A percentile compares a stretch with the other conserved stretches of the same genome.
Conservation (phyloP, 2,113 vertebrate genomes). For the Rhabdornis inornatus region DNA sequence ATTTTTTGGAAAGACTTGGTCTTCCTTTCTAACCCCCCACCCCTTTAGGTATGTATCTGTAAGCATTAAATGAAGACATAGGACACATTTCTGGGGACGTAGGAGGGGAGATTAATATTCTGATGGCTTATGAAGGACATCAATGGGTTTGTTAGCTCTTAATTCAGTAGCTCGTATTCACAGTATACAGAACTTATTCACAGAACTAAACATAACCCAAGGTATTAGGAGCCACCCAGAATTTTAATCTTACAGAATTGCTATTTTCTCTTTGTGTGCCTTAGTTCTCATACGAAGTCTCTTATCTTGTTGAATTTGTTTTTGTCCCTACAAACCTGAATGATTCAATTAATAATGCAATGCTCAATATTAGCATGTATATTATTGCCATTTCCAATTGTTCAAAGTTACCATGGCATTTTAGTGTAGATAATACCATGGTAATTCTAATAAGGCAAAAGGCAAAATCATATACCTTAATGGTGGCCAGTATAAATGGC, state of each 20-base stretch:
- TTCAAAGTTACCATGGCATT: background rate
- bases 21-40: background rate
- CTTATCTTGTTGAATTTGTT: background rate
- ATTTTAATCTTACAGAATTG: background rate
- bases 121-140: background rate
- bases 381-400: background rate
- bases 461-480: background rate
- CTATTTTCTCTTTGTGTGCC: background rate
- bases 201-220: background rate
- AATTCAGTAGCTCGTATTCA: background rate
- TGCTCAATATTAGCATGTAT: background rate
- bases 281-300: background rate
- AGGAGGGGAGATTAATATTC: background rate
- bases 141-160: background rate
- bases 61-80: background rate
- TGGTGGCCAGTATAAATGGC: background rate
- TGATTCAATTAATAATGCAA: background rate
- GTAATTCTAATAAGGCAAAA: background rate
- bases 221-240: background rate
- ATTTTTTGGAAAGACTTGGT: constrained; percentile 15
- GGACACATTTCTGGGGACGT: background rate
- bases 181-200: background rate
- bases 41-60: background rate
- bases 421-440: background rate
- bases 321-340: background rate